These are phyloP conservation scores for Melipona quadrifasciata DNA, from an alignment of 1,140 invertebrate genomes.

Conservation along the genomic window DNA sequence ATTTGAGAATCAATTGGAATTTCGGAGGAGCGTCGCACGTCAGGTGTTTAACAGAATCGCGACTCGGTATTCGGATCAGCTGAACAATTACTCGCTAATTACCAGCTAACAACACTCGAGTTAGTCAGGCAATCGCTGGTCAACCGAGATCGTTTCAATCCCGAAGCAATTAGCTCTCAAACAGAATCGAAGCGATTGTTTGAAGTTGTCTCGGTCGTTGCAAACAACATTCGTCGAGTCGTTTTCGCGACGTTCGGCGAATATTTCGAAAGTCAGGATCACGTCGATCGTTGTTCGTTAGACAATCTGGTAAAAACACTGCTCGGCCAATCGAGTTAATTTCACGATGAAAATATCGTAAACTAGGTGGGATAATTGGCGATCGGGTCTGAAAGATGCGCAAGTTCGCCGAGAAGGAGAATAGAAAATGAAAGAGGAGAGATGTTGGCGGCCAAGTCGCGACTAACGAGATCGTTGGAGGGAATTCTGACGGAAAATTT, in stretches of 20 bases:
- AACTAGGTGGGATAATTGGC: neutral
- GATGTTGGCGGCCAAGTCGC: neutral
- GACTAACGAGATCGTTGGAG: slow-evolving; percentile 22
- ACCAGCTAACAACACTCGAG: neutral
- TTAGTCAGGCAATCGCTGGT: slow-evolving; percentile 15
- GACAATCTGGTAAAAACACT: neutral
- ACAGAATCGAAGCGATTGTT: neutral
- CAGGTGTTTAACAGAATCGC: neutral
- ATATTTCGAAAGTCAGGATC: neutral
- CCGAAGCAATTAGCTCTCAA: slow-evolving; percentile 11
- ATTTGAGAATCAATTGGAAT: no score
- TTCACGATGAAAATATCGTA: neutral
- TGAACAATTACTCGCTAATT: neutral
- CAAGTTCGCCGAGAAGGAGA: no score
- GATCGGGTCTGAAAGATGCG: neutral
- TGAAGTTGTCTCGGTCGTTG: neutral
- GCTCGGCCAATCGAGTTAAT: neutral
- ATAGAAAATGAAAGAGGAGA: neutral
- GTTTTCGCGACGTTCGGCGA: accelerated
- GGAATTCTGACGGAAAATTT: slow-evolving; percentile 26
- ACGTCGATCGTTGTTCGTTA: neutral
- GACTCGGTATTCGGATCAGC: neutral
- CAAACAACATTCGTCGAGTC: neutral
- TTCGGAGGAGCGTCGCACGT: no score
- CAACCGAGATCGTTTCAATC: slow-evolving; percentile 8